A percentile compares a stretch with the other conserved stretches of the same genome.
phyloP scores from a whole-genome alignment of 2,113 vertebrate species.

The Alosa alosa region DNA sequence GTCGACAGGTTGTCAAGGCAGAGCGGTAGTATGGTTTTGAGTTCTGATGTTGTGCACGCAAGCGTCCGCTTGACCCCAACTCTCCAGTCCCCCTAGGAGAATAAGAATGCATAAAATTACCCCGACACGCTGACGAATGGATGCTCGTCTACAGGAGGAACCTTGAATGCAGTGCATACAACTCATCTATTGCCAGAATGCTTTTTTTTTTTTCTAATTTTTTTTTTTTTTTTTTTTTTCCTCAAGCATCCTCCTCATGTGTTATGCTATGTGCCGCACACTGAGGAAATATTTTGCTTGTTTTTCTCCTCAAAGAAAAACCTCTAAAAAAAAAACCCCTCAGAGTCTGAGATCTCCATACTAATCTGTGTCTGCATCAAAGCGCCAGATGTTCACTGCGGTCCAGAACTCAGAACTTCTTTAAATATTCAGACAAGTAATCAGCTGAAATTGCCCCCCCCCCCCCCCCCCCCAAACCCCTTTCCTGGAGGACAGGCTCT shows the following conservation, averaged over 20 bases:
- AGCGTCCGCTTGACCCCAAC: neutral
- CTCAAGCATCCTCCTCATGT: slow-evolving; percentile 17
- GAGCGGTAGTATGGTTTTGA: neutral
- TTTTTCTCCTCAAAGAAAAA: neutral
- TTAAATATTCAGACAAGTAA: slow-evolving; percentile 1
- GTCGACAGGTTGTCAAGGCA: neutral
- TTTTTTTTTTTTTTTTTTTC: neutral
- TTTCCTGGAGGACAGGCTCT: neutral
- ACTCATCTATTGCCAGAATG: neutral
- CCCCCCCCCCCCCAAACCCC: neutral
- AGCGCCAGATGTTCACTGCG: neutral
- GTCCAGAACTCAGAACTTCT: neutral
- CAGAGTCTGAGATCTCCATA: neutral
- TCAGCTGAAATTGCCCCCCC: neutral
- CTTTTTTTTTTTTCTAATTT: neutral
- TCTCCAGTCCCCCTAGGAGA: neutral
- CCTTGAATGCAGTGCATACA: neutral
- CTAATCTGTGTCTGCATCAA: slow-evolving; percentile 14
- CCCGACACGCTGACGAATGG: neutral
- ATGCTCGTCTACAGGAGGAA: neutral
- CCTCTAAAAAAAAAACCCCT: neutral
- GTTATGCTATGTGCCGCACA: neutral
- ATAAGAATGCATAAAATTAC: neutral
- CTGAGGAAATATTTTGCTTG: neutral
- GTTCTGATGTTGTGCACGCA: slow-evolving; percentile 7